A percentile compares a stretch with the other conserved stretches of the same genome.
These are phyloP conservation scores for Platysteira castanea DNA, from an alignment of 2,113 vertebrate genomes.

Conservation along the genomic window DNA sequence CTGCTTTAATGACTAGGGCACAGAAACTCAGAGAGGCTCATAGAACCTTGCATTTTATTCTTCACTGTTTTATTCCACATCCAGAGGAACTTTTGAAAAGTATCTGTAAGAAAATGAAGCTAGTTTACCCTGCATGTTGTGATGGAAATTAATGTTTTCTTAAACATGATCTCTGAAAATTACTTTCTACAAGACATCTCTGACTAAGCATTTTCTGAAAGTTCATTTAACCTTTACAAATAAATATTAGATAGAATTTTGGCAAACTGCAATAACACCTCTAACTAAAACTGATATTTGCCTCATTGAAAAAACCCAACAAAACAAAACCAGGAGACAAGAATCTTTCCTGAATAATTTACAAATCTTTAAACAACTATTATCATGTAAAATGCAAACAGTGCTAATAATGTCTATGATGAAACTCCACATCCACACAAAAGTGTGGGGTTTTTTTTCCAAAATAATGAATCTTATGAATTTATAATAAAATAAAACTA, in stretches of 20 bases:
- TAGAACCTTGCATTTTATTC: background rate
- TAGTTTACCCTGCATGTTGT: background rate
- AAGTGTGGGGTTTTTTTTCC: background rate
- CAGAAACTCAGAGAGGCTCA: background rate
- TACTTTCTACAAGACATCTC: background rate
- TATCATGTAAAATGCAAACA: background rate
- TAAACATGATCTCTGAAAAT: background rate
- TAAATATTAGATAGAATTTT: background rate
- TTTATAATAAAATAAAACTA: background rate
- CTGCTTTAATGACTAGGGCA: background rate
- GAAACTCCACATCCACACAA: background rate
- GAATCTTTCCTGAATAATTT: conserved; percentile 3
- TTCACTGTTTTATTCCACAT: background rate
- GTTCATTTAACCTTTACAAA: background rate
- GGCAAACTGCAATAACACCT: background rate
- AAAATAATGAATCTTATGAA: background rate
- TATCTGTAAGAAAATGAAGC: background rate
- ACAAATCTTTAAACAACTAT: background rate
- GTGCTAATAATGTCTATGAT: background rate
- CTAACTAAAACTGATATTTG: background rate
- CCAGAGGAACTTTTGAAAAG: background rate
- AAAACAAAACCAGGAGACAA: background rate
- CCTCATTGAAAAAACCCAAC: background rate
- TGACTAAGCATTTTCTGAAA: conserved; percentile 8
- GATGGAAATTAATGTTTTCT: background rate